Conservation (phyloP, 2,888 invertebrate species). For the Caenorhabditis sp. region DNA sequence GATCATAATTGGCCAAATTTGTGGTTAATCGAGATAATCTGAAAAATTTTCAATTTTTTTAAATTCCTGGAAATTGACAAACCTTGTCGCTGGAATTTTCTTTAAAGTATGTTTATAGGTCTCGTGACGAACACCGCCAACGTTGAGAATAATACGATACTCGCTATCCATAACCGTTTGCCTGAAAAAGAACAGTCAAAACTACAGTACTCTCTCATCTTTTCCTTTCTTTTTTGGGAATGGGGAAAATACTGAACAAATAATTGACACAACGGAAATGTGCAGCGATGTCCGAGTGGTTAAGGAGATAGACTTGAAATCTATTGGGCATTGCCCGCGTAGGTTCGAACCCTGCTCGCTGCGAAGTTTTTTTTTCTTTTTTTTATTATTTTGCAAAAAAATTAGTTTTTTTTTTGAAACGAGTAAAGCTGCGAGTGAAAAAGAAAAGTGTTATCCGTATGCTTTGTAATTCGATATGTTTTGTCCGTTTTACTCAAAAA, state of each 20-base stretch:
- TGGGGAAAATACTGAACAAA: neutral
- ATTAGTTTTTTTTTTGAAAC: too few species aligned
- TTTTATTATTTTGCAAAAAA: neutral
- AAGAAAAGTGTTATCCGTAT: neutral
- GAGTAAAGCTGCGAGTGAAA: neutral
- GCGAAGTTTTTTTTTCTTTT: constrained; percentile 41
- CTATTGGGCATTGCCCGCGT: constrained; percentile 78
- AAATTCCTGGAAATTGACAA: neutral
- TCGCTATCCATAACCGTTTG: constrained; percentile 67
- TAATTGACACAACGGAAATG: neutral
- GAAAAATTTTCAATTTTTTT: constrained; percentile 9
- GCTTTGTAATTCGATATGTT: neutral
- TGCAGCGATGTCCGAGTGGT: constrained; percentile 71
- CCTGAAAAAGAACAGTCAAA: constrained; percentile 26
- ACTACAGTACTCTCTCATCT: neutral
- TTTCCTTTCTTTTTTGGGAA: too few species aligned
- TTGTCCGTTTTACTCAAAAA: constrained; percentile 1
- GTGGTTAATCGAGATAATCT: constrained; percentile 79
- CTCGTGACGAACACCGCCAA: constrained; percentile 92
- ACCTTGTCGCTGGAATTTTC: constrained; percentile 86
- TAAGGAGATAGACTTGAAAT: constrained; percentile 79
- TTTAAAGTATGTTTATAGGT: constrained; percentile 78
- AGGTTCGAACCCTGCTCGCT: constrained; percentile 78
- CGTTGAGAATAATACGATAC: constrained; percentile 91
- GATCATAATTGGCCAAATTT: constrained; percentile 97